Base-by-base conservation (phyloP, 2,113 vertebrate species). In the Pogona vitticeps region DNA sequence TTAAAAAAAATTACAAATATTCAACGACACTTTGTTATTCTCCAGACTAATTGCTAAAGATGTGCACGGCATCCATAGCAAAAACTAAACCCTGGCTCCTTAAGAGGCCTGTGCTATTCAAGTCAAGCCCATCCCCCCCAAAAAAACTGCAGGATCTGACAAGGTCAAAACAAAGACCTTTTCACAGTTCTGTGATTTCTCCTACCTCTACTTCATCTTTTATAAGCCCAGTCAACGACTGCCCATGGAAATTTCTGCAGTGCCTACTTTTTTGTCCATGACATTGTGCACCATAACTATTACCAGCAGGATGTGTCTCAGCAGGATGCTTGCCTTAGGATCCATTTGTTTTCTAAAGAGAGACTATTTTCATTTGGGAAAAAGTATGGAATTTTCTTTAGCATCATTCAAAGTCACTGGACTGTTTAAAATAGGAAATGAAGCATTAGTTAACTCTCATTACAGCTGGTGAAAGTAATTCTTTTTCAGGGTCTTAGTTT, bases 321-420 rank as follows among this genome's bases (percentile, higher is more conserved):
- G 67, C 36, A 42, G 70, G 56, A 40, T 52, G 63, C 33, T 63
- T 46, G 33, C 52, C 68, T 59, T 86, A 73, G 68, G 52, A 72
- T 20, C 31, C 28, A 72, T 86, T 72, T 33, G 14, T 80, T 72
- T 61, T 72, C 85, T 80, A 86, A 3, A 73, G 67, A 80, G 71
- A 73, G 68, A 38, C 56, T 56, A 80, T 80, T 86, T 86, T 86
- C 76, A 26, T 17, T 80, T 61, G 67, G 20, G 68, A 52, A 71
- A 23, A 82, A 17, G 28, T 86, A 67, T 72, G 65, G 65, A 58
- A 80, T 80, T 80, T 80, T 86, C 36, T 72, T 80, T 59, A 72
- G 28, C 56, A 86, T 80, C 68, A 86, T 33, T 86, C 68, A 86
- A 42, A 33, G 77, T 80, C 85, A 63, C 36, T 58, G 76, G 73